A percentile compares a stretch with the other conserved stretches of the same genome.
phyloP scores from a whole-genome alignment of 1,140 invertebrate genomes.

The Drosophila kohkoa region DNA sequence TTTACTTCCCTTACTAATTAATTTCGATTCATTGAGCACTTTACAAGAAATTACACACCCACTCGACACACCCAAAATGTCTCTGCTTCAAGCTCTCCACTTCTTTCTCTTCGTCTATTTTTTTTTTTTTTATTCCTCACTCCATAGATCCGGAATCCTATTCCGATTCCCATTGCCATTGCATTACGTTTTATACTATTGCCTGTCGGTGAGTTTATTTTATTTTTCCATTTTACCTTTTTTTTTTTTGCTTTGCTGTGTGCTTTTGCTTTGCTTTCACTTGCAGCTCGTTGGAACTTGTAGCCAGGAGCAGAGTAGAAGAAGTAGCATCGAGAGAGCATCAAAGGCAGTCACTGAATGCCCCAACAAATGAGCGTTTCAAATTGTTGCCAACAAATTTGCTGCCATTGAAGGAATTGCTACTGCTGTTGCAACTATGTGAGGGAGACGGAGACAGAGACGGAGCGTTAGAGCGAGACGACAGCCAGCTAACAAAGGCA shows the following conservation, averaged over 20 bases:
- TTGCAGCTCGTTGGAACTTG: slow-evolving; percentile 2
- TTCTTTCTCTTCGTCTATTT: too few relatives aligned
- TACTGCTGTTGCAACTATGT: slow-evolving; percentile 1
- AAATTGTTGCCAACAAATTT: slow-evolving; percentile 82
- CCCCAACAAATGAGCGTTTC: slow-evolving; percentile 73
- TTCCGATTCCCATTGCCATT: slow-evolving; percentile 56
- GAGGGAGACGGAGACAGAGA: neutral
- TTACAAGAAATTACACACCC: slow-evolving; percentile 82
- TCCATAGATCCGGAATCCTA: slow-evolving; percentile 29
- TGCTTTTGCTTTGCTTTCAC: slow-evolving; percentile 35
- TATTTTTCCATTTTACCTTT: neutral
- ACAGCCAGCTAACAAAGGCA: slow-evolving; percentile 19
- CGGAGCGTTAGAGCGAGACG: slow-evolving; percentile 29
- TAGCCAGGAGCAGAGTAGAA: neutral
- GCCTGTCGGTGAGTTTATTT: slow-evolving; percentile 49
- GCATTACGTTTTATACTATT: slow-evolving; percentile 67
- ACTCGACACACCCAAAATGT: slow-evolving; percentile 36
- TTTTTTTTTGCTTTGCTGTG: slow-evolving; percentile 14
- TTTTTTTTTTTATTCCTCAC: slow-evolving; percentile 22
- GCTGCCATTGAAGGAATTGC: slow-evolving; percentile 76
- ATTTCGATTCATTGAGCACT: slow-evolving; percentile 83
- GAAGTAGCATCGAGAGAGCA: neutral
- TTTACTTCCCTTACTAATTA: slow-evolving; percentile 76
- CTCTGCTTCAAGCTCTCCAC: neutral
- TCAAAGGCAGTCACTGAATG: slow-evolving; percentile 71